Conservation (phyloP, 2,797 vertebrate genomes). For the Percopsis omiscomaycus region DNA sequence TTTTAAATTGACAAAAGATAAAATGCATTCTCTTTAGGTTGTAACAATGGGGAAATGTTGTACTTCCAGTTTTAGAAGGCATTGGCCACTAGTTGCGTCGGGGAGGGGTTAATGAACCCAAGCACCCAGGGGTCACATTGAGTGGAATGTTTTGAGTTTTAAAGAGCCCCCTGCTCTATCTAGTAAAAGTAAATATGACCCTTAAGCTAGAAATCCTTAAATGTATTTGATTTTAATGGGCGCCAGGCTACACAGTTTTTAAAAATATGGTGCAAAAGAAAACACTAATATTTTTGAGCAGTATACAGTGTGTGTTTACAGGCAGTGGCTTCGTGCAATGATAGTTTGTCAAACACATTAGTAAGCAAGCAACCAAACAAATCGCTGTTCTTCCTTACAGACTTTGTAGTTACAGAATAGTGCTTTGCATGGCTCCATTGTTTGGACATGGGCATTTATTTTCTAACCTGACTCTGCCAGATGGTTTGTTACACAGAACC, state of each 20-base stretch:
- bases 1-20: conserved; percentile 9
- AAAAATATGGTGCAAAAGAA: background rate
- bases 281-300: background rate
- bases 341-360: conserved; percentile 5
- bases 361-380: conserved; percentile 30
- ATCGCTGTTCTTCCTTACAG: conserved; percentile 6
- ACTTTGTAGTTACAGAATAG: background rate
- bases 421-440: background rate
- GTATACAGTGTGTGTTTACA: conserved; percentile 19
- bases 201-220: background rate
- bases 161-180: background rate
- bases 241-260: conserved; percentile 12
- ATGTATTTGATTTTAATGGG: conserved; percentile 18
- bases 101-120: background rate
- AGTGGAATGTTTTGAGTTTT: conserved; percentile 6
- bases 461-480: background rate
- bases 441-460: background rate
- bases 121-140: background rate
- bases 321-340: background rate
- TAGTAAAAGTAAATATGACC: conserved; percentile 10
- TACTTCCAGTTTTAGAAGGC: background rate
- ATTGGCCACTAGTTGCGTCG: background rate
- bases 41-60: background rate
- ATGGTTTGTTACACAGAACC: too few species aligned
- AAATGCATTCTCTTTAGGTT: conserved; percentile 1